Base-by-base conservation (phyloP, 2,888 invertebrate species). In the Eupeodes luniger region DNA sequence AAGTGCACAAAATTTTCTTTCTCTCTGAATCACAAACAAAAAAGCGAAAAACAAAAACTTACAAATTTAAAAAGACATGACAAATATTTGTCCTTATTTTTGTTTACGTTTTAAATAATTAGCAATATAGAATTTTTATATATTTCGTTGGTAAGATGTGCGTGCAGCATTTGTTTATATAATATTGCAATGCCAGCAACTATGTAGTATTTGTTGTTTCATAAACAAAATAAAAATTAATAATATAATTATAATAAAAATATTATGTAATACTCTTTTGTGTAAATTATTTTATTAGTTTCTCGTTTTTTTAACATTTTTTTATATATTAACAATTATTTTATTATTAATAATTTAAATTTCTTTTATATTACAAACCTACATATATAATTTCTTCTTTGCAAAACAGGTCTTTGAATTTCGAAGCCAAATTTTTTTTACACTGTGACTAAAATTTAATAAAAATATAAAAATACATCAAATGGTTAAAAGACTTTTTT, bases 71-170 rank as follows among this genome's bases (percentile, higher is more conserved):
- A 83, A 87, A 84, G 80, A 84, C 83, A 80, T 76, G 75, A 80
- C 87, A 59, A 79, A 76, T 72, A 57, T 74, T 78, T 66, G 40
- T 74, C 55, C 11, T 44, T 62, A 80, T 83, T 75, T 77, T 85
- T 66, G 66, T 66, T 66, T 77, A 83, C 62, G 51, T 70, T 85
- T 70, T 19, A 14, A 59, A 59, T 59, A 75, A 62, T 19, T 80
- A 66, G 55, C 47, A 80, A 80, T 80, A 84, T 79, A 80, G 79
- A 77, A 55, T 80, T 85, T 82, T 80, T 87, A 87, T 87, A 87
- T 87, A 76, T 77, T 84, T 80, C 62, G 87, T 80, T 84, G 84
- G 80, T 76, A 80, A 76, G 86, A 66, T 69, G 59, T 66, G 81
- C 67, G 19, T 59, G 81, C 44, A 70, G 59, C 34, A 61, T 11